Percentiles rank a stretch among this genome's conserved stretches.
phyloP scores from a whole-genome alignment of 2,113 vertebrate species.

The Oenanthe oenanthe region DNA sequence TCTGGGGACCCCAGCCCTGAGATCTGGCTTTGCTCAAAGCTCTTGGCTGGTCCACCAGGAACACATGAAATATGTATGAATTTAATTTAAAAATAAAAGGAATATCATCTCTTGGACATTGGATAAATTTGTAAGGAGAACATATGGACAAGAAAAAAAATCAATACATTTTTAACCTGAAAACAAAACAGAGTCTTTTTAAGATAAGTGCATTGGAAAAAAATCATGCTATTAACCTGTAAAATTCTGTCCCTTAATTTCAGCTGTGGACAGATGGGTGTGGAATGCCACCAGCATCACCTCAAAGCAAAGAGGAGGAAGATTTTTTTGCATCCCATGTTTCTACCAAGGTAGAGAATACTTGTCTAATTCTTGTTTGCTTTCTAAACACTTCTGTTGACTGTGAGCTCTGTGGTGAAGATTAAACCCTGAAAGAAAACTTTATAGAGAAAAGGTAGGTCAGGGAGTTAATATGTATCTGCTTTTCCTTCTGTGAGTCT shows the following conservation, averaged over 20 bases:
- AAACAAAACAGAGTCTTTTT: background rate
- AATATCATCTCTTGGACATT: background rate
- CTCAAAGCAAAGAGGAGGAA: conserved; percentile 84
- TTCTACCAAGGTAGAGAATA: conserved; percentile 65
- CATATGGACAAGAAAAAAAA: background rate
- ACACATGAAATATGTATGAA: background rate
- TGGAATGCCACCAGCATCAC: conserved; percentile 73
- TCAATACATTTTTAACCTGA: background rate
- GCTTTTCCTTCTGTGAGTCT: background rate
- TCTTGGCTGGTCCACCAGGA: background rate
- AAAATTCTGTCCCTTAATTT: background rate
- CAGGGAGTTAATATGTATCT: background rate
- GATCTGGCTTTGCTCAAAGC: background rate
- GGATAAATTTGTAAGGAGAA: background rate
- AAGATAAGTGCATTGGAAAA: background rate
- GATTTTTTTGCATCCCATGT: conserved; percentile 91
- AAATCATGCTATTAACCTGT: background rate
- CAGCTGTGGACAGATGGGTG: conserved; percentile 91
- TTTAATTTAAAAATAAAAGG: background rate
- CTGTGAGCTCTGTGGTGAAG: background rate
- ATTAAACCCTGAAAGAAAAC: background rate
- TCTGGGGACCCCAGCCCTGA: background rate
- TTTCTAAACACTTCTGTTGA: background rate
- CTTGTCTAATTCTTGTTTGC: background rate
- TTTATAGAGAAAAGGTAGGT: background rate